These are phyloP conservation scores for Phyllostomus hastatus DNA, from an alignment of 2,113 vertebrate species.

Conservation along the genomic window DNA sequence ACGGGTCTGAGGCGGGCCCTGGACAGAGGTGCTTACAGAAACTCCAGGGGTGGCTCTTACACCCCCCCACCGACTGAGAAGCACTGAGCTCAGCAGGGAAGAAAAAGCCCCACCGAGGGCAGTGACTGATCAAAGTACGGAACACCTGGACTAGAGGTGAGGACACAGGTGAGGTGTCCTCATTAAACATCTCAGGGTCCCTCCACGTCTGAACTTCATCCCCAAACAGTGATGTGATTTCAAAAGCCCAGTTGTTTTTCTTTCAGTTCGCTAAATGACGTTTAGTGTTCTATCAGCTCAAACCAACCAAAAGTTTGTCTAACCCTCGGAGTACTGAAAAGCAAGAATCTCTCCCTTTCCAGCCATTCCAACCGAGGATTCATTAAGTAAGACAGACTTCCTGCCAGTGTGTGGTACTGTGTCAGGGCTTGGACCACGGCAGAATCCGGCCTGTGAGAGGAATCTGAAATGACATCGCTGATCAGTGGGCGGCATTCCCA, in stretches of 20 bases:
- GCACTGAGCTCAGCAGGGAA: not conserved
- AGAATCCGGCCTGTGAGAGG: not conserved
- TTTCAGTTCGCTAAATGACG: not conserved
- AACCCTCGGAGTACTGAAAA: not conserved
- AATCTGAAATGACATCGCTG: not conserved
- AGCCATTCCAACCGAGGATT: not conserved
- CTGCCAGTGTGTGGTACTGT: not conserved
- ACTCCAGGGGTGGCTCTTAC: not conserved
- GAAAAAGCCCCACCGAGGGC: not conserved
- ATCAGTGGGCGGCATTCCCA: accelerated
- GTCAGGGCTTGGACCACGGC: not conserved
- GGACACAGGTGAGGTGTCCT: no score
- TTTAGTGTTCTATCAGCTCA: not conserved
- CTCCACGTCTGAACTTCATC: not conserved
- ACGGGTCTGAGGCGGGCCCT: no score
- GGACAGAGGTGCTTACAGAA: not conserved
- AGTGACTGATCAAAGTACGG: no score
- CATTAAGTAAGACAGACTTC: not conserved
- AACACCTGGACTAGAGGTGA: accelerated
- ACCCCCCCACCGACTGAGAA: accelerated
- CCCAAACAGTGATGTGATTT: not conserved
- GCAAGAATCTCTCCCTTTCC: not conserved
- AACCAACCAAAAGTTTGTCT: not conserved
- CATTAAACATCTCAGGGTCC: not conserved
- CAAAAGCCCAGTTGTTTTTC: not conserved